These are phyloP conservation scores for Hipparchia sbordonii DNA, from an alignment of 2,888 invertebrate species.

Conservation along the genomic window DNA sequence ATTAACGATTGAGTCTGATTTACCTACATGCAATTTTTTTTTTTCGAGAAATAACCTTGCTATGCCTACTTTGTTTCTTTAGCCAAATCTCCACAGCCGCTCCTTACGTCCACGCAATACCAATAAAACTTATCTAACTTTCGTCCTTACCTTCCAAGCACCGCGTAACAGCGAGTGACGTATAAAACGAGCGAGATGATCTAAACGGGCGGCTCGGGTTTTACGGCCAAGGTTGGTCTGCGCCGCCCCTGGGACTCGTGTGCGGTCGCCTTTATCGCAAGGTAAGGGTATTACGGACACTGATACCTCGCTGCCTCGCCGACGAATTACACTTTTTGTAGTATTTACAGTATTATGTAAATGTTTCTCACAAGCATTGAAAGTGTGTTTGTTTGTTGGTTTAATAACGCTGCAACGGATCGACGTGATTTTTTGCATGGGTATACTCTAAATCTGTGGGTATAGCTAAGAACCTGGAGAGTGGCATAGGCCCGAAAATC, in stretches of 20 bases:
- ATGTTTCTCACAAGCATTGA: not conserved
- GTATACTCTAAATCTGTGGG: too few relatives aligned
- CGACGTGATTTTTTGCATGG: too few relatives aligned
- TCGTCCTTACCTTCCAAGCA: not conserved
- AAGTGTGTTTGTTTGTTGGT: too few relatives aligned
- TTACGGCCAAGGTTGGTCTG: constrained; percentile 57
- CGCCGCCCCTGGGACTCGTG: constrained; percentile 45
- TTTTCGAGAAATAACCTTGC: too few relatives aligned
- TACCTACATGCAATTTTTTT: too few relatives aligned
- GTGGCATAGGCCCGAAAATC: too few relatives aligned
- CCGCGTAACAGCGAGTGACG: not conserved
- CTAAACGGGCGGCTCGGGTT: constrained; percentile 66
- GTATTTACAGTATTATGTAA: not conserved
- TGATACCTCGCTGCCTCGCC: not conserved
- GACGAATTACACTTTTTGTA: not conserved
- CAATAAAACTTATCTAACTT: constrained; percentile 6
- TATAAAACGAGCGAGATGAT: constrained; percentile 60
- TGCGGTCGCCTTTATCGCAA: constrained; percentile 37
- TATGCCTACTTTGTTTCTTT: not conserved
- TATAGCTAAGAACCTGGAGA: too few relatives aligned
- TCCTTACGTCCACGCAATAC: not conserved
- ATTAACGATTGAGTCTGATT: too few relatives aligned
- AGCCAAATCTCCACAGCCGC: not conserved
- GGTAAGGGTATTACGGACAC: constrained; percentile 33
- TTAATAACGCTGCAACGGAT: too few relatives aligned